Conservation (phyloP, 2,888 invertebrate species). For the Eupithecia insigniata region DNA sequence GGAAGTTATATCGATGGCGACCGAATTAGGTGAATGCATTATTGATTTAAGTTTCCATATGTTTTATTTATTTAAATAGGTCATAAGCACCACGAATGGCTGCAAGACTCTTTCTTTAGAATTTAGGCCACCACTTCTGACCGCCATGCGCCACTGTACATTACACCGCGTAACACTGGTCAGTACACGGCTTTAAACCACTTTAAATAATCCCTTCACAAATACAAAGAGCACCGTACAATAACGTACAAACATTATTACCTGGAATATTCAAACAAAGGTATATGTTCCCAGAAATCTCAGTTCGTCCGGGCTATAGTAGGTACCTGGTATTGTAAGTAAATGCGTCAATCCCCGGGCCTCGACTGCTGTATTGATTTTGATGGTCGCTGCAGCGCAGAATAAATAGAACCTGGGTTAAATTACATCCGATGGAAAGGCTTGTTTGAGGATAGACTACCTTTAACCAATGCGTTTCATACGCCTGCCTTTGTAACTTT, state of each 20-base stretch:
- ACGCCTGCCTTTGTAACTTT: not conserved
- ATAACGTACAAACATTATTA: not conserved
- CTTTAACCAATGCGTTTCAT: not conserved
- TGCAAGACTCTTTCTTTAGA: too few relatives aligned
- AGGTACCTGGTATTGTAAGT: constrained; percentile 10
- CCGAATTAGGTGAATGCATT: too few relatives aligned
- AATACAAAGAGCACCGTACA: not conserved
- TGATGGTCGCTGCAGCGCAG: constrained; percentile 22
- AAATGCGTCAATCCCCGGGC: constrained; percentile 31
- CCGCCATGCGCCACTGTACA: too few relatives aligned
- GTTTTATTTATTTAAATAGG: too few relatives aligned
- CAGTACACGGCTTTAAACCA: not conserved
- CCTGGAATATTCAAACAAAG: constrained; percentile 15
- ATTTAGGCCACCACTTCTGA: too few relatives aligned
- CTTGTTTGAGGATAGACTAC: not conserved
- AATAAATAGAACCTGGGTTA: constrained; percentile 8
- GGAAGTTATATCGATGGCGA: too few relatives aligned
- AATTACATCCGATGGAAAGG: not conserved
- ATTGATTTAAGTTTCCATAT: too few relatives aligned
- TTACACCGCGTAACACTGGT: too few relatives aligned
- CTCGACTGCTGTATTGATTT: constrained; percentile 37
- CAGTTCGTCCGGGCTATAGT: not conserved
- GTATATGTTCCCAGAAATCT: constrained; percentile 2
- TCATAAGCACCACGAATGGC: too few relatives aligned
- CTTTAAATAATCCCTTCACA: not conserved